Conservation (phyloP, 1,140 invertebrate species). For the Monomorium pharaonis region DNA sequence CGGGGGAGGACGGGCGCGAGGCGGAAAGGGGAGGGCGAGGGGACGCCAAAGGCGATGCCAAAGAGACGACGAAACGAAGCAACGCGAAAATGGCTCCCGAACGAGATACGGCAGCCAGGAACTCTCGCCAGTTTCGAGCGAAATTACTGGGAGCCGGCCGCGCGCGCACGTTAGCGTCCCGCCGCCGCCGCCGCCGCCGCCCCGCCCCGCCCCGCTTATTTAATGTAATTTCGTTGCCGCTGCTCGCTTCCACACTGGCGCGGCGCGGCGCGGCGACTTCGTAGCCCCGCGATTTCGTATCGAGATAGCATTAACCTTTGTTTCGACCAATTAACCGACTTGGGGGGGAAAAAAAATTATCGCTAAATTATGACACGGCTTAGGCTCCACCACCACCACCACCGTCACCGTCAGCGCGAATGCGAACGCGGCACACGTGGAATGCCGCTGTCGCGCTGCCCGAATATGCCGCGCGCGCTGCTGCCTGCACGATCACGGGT, state of each 20-base stretch:
- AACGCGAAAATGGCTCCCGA: conserved; percentile 74
- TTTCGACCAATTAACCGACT: conserved; percentile 45
- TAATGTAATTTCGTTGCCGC: conserved; percentile 71
- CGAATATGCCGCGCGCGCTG: neutral
- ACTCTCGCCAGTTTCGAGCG: conserved; percentile 70
- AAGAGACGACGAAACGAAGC: conserved; percentile 73
- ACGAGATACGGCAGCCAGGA: conserved; percentile 66
- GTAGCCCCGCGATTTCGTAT: conserved; percentile 46
- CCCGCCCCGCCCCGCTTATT: conserved; percentile 55
- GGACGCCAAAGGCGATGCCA: conserved; percentile 70
- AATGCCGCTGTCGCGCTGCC: conserved; percentile 10
- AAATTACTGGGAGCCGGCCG: conserved; percentile 67
- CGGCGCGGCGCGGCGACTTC: conserved; percentile 2
- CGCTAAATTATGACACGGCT: conserved; percentile 41
- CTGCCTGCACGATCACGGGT: neutral
- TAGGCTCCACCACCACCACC: too few species aligned
- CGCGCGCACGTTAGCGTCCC: conserved; percentile 51
- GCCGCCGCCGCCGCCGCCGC: conserved; percentile 27
- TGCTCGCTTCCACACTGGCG: conserved; percentile 37
- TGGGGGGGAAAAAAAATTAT: conserved; percentile 67
- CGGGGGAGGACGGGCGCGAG: neutral
- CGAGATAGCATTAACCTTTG: conserved; percentile 69
- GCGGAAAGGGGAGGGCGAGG: conserved; percentile 29
- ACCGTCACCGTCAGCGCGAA: too few species aligned
- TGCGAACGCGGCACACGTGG: neutral